phyloP scores from a whole-genome alignment of 2,113 vertebrate genomes.

The Hydrochoerus hydrochaeris region DNA sequence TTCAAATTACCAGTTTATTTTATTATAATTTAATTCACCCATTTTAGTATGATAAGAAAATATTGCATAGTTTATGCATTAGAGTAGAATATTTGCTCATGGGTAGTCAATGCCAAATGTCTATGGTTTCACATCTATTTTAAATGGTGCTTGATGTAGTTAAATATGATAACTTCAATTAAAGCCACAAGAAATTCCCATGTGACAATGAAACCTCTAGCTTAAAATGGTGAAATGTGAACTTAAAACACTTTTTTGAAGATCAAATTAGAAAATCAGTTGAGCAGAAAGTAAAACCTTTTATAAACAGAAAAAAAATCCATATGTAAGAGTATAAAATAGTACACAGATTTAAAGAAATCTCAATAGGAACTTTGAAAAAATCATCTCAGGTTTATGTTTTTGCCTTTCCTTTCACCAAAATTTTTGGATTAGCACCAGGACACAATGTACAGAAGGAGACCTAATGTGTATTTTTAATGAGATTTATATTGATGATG shows the following conservation, averaged over 20 bases:
- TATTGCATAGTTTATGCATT: constrained; percentile 80
- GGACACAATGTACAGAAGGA: not conserved
- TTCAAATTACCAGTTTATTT: constrained; percentile 84
- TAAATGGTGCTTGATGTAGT: constrained; percentile 70
- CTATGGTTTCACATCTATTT: constrained; percentile 66
- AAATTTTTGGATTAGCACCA: not conserved
- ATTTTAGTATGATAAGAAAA: constrained; percentile 84
- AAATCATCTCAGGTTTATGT: not conserved
- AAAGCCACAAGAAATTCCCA: not conserved
- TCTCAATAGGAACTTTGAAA: not conserved
- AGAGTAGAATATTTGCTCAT: constrained; percentile 76
- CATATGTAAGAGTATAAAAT: not conserved
- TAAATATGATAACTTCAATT: constrained; percentile 62
- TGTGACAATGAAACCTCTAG: not conserved
- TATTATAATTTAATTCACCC: constrained; percentile 87
- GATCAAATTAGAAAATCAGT: constrained; percentile 45
- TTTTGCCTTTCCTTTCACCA: not conserved
- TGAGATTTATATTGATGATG: constrained; percentile 56
- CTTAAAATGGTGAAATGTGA: not conserved
- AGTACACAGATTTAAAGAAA: not conserved
- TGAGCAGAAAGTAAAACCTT: constrained; percentile 30
- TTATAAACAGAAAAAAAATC: not conserved
- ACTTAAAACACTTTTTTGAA: not conserved
- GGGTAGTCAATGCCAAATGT: constrained; percentile 70
- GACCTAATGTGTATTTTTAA: constrained; percentile 16